These are phyloP conservation scores for Oplegnathus fasciatus DNA, from an alignment of 2,113 vertebrate genomes.

Conservation along the genomic window DNA sequence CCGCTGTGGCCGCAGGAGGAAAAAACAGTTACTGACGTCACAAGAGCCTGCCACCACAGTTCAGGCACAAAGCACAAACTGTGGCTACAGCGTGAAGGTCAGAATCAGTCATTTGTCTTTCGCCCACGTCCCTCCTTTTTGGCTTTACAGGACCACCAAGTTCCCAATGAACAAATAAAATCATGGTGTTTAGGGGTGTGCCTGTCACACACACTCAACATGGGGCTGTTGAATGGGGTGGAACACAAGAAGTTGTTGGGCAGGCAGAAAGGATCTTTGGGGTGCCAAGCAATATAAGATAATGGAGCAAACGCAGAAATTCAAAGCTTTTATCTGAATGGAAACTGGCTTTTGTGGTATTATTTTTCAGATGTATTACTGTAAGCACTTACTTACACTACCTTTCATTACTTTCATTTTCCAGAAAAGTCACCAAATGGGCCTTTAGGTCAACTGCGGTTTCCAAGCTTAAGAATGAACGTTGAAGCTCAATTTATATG, in stretches of 20 bases:
- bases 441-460: neutral
- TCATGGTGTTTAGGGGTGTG: neutral
- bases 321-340: constrained; percentile 6
- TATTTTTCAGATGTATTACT: neutral
- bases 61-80: constrained; percentile 7
- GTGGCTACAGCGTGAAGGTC: too few relatives aligned
- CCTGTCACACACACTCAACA: neutral
- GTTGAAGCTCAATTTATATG: neutral
- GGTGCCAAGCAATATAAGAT: neutral
- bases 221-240: neutral
- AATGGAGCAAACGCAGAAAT: neutral
- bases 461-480: neutral
- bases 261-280: neutral
- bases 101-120: neutral
- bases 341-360: constrained; percentile 1
- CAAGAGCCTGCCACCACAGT: neutral
- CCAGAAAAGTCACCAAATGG: neutral
- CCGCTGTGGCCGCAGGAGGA: constrained; percentile 1
- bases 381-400: neutral
- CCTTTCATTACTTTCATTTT: neutral
- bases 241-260: neutral
- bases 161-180: neutral
- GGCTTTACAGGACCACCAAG: neutral
- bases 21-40: constrained; percentile 25
- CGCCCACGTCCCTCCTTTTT: neutral